Base-by-base conservation (phyloP, 2,797 vertebrate genomes). In the Enteromius unitaeniatus region DNA sequence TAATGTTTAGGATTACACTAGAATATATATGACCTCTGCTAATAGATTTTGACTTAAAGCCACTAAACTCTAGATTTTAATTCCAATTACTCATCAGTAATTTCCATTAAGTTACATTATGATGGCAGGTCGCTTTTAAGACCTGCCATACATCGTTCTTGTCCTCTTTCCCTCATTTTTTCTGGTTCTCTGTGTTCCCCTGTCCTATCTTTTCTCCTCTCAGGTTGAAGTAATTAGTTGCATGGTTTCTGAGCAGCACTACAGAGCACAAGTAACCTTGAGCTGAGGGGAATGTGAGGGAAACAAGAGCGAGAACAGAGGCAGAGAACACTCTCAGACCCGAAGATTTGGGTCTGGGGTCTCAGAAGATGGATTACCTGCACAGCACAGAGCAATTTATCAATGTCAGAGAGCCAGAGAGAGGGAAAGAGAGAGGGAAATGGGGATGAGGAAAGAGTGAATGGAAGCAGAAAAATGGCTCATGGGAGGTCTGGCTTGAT, bases 331-430 rank as follows among this genome's bases (percentile, higher is more conserved):
- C 74, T 82, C 79, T n/a, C 49, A 77, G 86, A 86, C 87, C 86
- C 86, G 86, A 89, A 90, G 90, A 89, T 91, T 91, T 89, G 91
- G 90, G 90, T 91, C 89, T 90, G 87, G 90, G 88, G 90, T 91
- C 89, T 37, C 77, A 89, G 86, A 93, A 94, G 93, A 94, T 92
- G 89, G 91, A 95, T 95, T 92, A 90, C 92, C 88, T 79, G 72
- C 86, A 86, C 86, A 53, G 73, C 88, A 87, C 87, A 31, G 72
- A 85, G 91, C 91, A 93, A 95, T 95, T 93, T 87, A 92, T 95
- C 94, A 95, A 89, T 94, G 94, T 94, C 94, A 93, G 75, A 84
- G 80, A 75, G 55, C 80, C 17, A 84, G 53, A 74, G 74, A 81
- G 64, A 62, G 67, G 75, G 72, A n/a, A n/a, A 76, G 81, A 85